Evolutionary conservation across 2,113 vertebrate genomes (phyloP).

Genomic region (Trinectes maculatus): DNA sequence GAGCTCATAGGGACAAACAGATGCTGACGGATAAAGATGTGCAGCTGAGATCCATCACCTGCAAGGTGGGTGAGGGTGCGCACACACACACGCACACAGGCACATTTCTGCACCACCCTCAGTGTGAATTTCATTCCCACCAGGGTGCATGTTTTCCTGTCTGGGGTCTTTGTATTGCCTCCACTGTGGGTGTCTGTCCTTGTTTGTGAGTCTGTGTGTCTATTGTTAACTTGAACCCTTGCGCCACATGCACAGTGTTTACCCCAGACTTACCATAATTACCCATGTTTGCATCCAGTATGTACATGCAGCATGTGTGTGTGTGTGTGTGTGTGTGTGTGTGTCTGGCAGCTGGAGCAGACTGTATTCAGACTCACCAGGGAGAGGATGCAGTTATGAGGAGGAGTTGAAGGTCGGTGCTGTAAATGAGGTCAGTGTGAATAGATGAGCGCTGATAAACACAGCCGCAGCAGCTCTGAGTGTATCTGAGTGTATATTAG

Average conservation of each 20-base stretch:
- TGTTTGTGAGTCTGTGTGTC: constrained; percentile 12
- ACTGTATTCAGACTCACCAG: constrained; percentile 63
- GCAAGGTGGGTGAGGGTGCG: constrained; percentile 49
- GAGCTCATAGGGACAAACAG: constrained; percentile 59
- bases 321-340: constrained; percentile 16
- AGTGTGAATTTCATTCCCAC: constrained; percentile 63
- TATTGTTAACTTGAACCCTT: constrained; percentile 23
- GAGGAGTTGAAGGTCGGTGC: constrained; percentile 80
- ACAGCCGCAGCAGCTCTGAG: constrained; percentile 16
- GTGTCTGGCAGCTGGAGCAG: constrained; percentile 66
- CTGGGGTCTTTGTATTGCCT: constrained; percentile 43
- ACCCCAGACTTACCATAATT: constrained; percentile 41
- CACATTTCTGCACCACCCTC: constrained; percentile 42
- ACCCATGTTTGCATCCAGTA: constrained; percentile 38
- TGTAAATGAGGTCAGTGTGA: constrained; percentile 73
- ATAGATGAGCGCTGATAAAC: constrained; percentile 72
- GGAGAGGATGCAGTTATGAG: constrained; percentile 72
- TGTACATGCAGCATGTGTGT: constrained; percentile 6
- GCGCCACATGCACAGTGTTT: constrained; percentile 11
- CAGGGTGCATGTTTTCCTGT: constrained; percentile 61
- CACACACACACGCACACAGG: constrained; percentile 24
- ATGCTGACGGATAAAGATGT: constrained; percentile 69
- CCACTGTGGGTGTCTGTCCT: constrained; percentile 11
- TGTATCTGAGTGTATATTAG: constrained; percentile 10
- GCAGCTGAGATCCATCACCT: constrained; percentile 68